These are phyloP conservation scores for Myrmecobius fasciatus DNA, from an alignment of 2,113 vertebrate genomes.

Conservation along the genomic window DNA sequence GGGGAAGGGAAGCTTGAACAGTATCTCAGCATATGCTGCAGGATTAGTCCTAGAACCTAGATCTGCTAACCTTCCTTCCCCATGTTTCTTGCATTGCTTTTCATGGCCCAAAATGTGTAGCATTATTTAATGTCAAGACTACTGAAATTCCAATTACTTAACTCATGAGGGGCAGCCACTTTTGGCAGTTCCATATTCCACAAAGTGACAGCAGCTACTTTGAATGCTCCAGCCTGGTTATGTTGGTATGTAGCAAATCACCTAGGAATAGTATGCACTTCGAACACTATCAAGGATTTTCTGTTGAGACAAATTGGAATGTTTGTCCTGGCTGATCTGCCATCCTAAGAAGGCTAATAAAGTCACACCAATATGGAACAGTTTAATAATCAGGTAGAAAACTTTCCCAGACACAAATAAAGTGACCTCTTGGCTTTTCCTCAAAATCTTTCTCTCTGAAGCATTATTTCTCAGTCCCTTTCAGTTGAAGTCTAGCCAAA, in stretches of 20 bases:
- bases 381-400: neutral
- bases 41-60: neutral
- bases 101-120: neutral
- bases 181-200: neutral
- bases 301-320: neutral
- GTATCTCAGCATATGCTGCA: neutral
- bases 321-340: neutral
- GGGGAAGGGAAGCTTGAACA: neutral
- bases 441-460: constrained; percentile 13
- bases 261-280: neutral
- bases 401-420: neutral
- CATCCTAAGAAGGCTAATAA: neutral
- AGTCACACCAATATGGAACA: neutral
- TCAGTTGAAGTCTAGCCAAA: neutral
- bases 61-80: neutral
- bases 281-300: neutral
- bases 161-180: neutral
- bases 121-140: neutral
- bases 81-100: neutral
- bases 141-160: neutral
- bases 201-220: neutral
- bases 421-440: neutral
- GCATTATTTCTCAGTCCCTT: constrained; percentile 6
- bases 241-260: neutral
- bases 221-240: neutral